These are phyloP conservation scores for Pterophyllum scalare DNA, from an alignment of 2,113 vertebrate genomes.

Conservation along the genomic window DNA sequence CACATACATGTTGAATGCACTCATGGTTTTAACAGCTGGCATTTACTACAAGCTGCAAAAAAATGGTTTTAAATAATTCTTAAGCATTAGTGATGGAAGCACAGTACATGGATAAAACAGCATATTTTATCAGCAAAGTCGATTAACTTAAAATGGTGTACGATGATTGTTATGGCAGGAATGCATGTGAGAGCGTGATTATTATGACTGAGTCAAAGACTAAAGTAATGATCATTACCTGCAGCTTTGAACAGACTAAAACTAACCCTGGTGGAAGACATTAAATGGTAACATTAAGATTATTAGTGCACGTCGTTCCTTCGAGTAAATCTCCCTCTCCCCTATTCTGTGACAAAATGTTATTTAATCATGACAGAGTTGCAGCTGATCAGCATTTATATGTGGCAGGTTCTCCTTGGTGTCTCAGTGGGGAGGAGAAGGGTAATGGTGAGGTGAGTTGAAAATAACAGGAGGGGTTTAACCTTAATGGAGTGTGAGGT, in stretches of 20 bases:
- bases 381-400: constrained; percentile 45
- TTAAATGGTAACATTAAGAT: not conserved
- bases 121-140: too few species aligned
- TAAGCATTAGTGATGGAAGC: not conserved
- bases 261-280: not conserved
- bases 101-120: not conserved
- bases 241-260: constrained; percentile 9
- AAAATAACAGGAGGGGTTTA: constrained; percentile 56
- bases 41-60: not conserved
- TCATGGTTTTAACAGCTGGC: not conserved
- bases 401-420: constrained; percentile 63
- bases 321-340: not conserved
- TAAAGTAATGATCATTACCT: constrained; percentile 40
- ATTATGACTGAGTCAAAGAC: constrained; percentile 16
- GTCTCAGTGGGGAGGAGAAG: constrained; percentile 62
- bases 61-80: not conserved
- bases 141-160: not conserved
- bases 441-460: constrained; percentile 64
- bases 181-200: constrained; percentile 29
- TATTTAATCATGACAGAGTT: constrained; percentile 24
- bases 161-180: not conserved
- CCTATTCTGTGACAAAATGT: not conserved
- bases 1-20: not conserved
- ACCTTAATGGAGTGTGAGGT: constrained; percentile 51
- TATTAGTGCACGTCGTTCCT: not conserved